Base-by-base conservation (phyloP, 1,140 invertebrate species). In the Saccostrea echinata region DNA sequence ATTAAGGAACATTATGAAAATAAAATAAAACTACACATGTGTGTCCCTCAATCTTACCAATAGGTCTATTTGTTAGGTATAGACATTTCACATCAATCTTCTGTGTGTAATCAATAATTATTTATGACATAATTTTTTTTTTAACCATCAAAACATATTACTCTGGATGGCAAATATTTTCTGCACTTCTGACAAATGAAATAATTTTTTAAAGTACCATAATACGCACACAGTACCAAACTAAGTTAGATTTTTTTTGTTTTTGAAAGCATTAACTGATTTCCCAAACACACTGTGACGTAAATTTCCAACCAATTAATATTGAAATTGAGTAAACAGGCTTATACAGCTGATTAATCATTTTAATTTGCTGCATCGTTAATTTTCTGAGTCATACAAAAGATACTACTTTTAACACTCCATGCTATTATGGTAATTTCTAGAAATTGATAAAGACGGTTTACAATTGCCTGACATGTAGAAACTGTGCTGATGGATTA, bases 21-120 rank as follows among this genome's bases (percentile, higher is more conserved):
- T 30, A 30, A 76, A 24, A 76, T 76, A n/a, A 6, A 21, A 61
- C 68, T 30, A 11, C 68, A 30, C 1, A 43, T 43, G 43, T 43
- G 43, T 43, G 43, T 43, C 43, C 18, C 8, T 16, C 3, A 61
- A 61, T 21, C 18, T 61, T 61, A 61, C 55, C 55, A 61, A n/a
- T 6, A 61, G 43, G 9, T 0, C 9, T 43, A 43, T 43, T 43
- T 43, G 43, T 64, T 43, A 35, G 11, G 24, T 24, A n/a, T 84
- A 76, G 27, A 76, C 27, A 76, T 33, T 76, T 76, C 27, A 27
- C 68, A 76, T 76, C 68, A 33, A 76, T 76, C 68, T 76, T 76
- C 27, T 76, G 27, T 13, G 27, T 13, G 27, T 76, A 30, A 33
- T 76, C 68, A 76, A 76, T 76, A 33, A 76, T 76, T 18, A 33